A percentile compares a stretch with the other conserved stretches of the same genome.
Evolutionary conservation across 2,888 invertebrate species (phyloP).

Genomic region (Polyommatus icarus): DNA sequence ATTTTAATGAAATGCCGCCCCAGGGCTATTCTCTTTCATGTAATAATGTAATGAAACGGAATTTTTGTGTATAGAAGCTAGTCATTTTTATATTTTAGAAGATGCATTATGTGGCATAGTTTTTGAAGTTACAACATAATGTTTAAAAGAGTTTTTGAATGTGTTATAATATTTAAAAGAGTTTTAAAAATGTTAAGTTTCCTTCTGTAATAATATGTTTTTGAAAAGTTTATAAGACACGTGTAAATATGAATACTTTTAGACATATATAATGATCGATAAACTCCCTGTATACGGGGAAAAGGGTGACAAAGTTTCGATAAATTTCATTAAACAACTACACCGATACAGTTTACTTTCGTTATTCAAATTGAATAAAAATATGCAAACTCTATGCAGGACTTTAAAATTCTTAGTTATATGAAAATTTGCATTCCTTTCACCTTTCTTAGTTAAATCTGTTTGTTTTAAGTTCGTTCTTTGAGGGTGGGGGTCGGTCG

Average conservation of each 20-base stretch:
- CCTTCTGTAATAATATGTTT: background rate
- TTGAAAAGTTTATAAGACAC: background rate
- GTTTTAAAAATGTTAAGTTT: background rate
- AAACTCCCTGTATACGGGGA: background rate
- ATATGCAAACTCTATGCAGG: constrained; percentile 5
- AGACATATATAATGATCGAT: background rate
- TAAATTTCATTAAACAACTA: constrained; percentile 11
- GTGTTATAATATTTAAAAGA: background rate
- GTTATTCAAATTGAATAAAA: constrained; percentile 17
- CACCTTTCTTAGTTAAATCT: constrained; percentile 22
- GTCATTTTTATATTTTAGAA: constrained; percentile 3
- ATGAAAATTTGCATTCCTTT: constrained; percentile 22
- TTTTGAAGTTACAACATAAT: background rate
- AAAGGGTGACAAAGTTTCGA: constrained; percentile 4
- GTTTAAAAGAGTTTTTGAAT: background rate
- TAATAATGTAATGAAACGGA: constrained; percentile 19
- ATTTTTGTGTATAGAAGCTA: background rate
- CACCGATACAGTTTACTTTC: constrained; percentile 17
- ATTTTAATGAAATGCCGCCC: constrained; percentile 22
- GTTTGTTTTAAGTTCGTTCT: constrained; percentile 22
- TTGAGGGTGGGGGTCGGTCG: constrained; percentile 20
- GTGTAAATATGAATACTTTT: background rate
- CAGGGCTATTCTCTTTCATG: constrained; percentile 16
- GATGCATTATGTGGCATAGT: background rate
- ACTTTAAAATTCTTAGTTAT: constrained; percentile 15